Evolutionary conservation across 1,140 invertebrate genomes (phyloP).

Genomic region (Drosophila azteca): DNA sequence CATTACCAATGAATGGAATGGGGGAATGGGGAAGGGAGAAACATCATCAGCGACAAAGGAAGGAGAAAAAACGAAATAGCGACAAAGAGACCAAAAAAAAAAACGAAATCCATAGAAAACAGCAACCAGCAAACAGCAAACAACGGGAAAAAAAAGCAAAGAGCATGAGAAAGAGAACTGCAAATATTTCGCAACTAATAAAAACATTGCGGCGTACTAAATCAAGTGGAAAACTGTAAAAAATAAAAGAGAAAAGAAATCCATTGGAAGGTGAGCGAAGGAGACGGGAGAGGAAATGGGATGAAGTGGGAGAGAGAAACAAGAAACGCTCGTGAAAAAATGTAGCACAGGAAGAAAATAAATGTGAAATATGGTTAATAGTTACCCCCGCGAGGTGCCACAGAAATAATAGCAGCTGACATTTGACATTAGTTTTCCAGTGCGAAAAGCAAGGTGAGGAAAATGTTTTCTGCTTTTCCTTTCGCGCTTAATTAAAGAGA

Average conservation of each 20-base stretch:
- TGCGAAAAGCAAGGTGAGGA: constrained; percentile 8
- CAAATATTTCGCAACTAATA: constrained; percentile 75
- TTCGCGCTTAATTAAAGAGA: constrained; percentile 38
- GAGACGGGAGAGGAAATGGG: constrained; percentile 3
- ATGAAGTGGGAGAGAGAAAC: background rate
- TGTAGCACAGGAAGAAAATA: constrained; percentile 21
- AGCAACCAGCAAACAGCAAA: background rate
- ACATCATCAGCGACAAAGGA: background rate
- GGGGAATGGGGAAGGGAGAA: constrained; percentile 7
- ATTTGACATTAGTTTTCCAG: constrained; percentile 54
- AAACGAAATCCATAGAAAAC: background rate
- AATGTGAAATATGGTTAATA: constrained; percentile 54
- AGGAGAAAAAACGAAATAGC: constrained; percentile 7
- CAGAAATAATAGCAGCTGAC: constrained; percentile 49
- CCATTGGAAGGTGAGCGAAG: constrained; percentile 31
- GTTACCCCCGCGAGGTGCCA: constrained; percentile 16
- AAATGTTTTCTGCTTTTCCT: constrained; percentile 17
- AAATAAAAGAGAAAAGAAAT: constrained; percentile 17
- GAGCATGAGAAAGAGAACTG: constrained; percentile 9
- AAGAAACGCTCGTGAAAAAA: constrained; percentile 2
- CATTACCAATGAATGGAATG: constrained; percentile 45
- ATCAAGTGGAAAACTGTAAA: constrained; percentile 70
- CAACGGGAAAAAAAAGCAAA: constrained; percentile 1
- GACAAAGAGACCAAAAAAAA: background rate
- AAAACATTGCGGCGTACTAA: constrained; percentile 71